A percentile compares a stretch with the other conserved stretches of the same genome.
These are phyloP conservation scores for Sebastiscus albofasciatus DNA, from an alignment of 2,797 vertebrate species.

Conservation along the genomic window DNA sequence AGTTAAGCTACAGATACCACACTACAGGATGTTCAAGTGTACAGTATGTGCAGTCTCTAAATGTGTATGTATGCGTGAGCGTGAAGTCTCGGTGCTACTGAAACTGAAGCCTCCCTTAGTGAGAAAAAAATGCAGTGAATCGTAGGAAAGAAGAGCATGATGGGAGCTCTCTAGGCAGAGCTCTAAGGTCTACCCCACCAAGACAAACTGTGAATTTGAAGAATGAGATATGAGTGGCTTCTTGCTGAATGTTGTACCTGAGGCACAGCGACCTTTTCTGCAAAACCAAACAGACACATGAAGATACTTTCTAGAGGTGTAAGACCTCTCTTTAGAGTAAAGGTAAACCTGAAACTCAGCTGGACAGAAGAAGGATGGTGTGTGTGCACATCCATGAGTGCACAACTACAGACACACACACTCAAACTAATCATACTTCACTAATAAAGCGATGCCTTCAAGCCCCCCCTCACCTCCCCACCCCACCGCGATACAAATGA, in stretches of 20 bases:
- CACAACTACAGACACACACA: neutral
- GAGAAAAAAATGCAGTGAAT: slow-evolving; percentile 1
- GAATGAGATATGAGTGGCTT: slow-evolving; percentile 21
- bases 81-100: neutral
- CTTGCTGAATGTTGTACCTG: neutral
- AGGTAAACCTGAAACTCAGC: neutral
- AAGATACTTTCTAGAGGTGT: neutral
- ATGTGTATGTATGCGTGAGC: neutral
- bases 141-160: neutral
- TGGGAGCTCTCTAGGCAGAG: slow-evolving; percentile 1
- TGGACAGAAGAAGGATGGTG: neutral
- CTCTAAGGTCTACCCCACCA: neutral
- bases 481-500: neutral
- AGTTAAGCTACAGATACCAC: neutral
- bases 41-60: neutral
- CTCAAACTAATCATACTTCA: slow-evolving; percentile 1
- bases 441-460: neutral
- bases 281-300: neutral
- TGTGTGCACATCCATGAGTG: neutral
- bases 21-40: neutral
- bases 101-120: neutral
- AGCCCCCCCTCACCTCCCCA: neutral
- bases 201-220: slow-evolving; percentile 22
- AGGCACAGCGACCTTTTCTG: neutral
- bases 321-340: neutral